phyloP scores from a whole-genome alignment of 2,888 invertebrate species.

The Drosophila birchii region DNA sequence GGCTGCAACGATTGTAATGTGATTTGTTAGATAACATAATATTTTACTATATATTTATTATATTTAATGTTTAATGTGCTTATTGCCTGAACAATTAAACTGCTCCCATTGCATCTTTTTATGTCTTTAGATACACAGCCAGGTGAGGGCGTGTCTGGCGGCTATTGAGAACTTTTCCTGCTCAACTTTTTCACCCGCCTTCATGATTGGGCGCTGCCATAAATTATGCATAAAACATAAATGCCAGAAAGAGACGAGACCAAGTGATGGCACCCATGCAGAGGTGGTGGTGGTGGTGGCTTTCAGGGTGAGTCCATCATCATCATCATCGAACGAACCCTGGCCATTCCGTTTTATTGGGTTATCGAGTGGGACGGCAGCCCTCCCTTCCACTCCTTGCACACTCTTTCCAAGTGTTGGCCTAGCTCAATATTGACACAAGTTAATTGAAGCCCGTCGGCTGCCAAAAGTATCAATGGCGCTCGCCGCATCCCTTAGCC shows the following conservation, averaged over 20 bases:
- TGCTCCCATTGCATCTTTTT: not conserved
- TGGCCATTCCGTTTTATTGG: slow-evolving; percentile 42
- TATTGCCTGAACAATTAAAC: not conserved
- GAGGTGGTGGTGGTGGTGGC: slow-evolving; percentile 14
- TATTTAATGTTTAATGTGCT: not conserved
- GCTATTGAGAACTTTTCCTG: slow-evolving; percentile 60
- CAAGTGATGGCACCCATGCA: slow-evolving; percentile 7
- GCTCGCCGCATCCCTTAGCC: slow-evolving; percentile 28
- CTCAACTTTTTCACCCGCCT: slow-evolving; percentile 56
- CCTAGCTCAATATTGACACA: slow-evolving; percentile 77
- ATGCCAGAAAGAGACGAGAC: slow-evolving; percentile 58
- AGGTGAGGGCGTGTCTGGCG: slow-evolving; percentile 63
- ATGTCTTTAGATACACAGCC: slow-evolving; percentile 1
- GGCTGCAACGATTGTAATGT: slow-evolving; percentile 60
- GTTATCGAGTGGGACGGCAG: slow-evolving; percentile 33
- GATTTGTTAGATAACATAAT: not conserved
- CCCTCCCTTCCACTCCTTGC: not conserved
- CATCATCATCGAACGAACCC: slow-evolving; percentile 17
- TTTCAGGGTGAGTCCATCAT: slow-evolving; percentile 35
- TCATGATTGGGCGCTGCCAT: slow-evolving; percentile 80
- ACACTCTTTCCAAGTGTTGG: slow-evolving; percentile 40
- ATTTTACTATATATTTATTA: not conserved
- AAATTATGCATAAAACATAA: slow-evolving; percentile 76
- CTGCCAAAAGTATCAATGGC: slow-evolving; percentile 62
- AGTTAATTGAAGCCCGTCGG: slow-evolving; percentile 76